Evolutionary conservation across 2,797 vertebrate species (phyloP).

Genomic region (Malacoraja senta): DNA sequence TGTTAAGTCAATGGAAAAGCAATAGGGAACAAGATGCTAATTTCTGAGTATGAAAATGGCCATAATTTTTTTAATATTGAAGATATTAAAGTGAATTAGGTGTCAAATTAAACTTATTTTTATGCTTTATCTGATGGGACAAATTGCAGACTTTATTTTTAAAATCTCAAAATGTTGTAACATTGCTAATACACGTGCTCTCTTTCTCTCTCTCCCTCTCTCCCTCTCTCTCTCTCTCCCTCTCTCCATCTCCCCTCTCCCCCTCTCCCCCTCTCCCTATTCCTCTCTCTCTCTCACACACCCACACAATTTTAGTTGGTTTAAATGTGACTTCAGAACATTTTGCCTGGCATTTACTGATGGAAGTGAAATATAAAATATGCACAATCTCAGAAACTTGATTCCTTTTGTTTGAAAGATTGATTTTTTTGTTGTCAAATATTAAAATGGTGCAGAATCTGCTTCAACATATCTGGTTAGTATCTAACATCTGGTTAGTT

Average conservation of each 20-base stretch:
- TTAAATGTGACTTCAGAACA: background rate
- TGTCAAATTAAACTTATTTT: too few relatives aligned
- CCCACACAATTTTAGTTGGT: background rate
- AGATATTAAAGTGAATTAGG: too few relatives aligned
- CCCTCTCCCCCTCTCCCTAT: background rate
- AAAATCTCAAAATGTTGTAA: too few relatives aligned
- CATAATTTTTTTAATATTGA: too few relatives aligned
- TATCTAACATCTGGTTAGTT: background rate
- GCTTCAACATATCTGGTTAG: background rate
- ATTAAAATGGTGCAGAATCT: conserved; percentile 1
- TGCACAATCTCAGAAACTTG: background rate
- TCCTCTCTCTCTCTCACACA: background rate
- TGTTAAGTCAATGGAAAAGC: too few relatives aligned
- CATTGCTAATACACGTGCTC: too few relatives aligned
- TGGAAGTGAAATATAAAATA: background rate
- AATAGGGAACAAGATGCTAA: too few relatives aligned
- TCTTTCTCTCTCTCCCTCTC: too few relatives aligned
- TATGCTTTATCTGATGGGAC: too few relatives aligned
- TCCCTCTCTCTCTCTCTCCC: background rate
- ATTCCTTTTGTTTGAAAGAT: background rate
- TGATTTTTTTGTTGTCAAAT: background rate
- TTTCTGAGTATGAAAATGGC: too few relatives aligned
- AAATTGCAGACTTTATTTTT: too few relatives aligned
- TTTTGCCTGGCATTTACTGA: background rate
- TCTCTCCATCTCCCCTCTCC: background rate